Evolutionary conservation across 2,888 invertebrate species (phyloP), one percentile per base, ranked within the genome.

Genomic region (Ectemnius lituratus): DNA sequence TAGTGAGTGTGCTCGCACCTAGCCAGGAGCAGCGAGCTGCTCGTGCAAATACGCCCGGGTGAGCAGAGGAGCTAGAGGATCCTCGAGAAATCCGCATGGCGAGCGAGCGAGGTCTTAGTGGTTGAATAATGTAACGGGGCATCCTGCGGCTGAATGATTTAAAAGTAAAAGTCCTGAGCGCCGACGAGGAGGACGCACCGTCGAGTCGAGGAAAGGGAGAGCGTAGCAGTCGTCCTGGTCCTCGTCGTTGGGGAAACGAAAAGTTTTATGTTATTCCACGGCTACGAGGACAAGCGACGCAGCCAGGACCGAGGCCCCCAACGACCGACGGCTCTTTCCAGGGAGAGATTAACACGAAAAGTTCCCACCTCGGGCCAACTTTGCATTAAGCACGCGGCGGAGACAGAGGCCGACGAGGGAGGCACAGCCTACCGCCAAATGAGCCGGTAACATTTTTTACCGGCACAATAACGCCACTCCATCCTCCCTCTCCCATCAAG

Each of bases 61-160:
- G 62, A 58, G 27, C 52, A 68, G 62, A 62, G 66, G 59, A 68
- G 69, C 59, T 58, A 47, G 66, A 62, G 75, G 70, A 83, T 83
- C 81, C 79, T 75, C 65, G 63, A 76, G 81, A 79, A 87, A 86
- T 85, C 82, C 83, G 78, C 81, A 80, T 80, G 79, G 82, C 37
- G 37, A 37, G 37, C 37, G 37, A 37, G 37, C 81, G 82, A 78
- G 83, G 83, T 86, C 83, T 84, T 86, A 86, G 84, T 82, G 83
- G 82, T 84, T 87, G 88, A 88, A 89, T 88, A 88, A 89, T 88
- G 87, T 86, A 87, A 87, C 86, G 85, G 82, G 85, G 37, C 37
- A 37, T 37, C 86, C 86, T 85, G 81, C 83, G 83, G 80, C 83
- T 86, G 85, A 89, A 89, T 88, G 87, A 89, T 89, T 89, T 85